Base-by-base conservation (phyloP, 1,140 invertebrate species). In the Maniola jurtina region DNA sequence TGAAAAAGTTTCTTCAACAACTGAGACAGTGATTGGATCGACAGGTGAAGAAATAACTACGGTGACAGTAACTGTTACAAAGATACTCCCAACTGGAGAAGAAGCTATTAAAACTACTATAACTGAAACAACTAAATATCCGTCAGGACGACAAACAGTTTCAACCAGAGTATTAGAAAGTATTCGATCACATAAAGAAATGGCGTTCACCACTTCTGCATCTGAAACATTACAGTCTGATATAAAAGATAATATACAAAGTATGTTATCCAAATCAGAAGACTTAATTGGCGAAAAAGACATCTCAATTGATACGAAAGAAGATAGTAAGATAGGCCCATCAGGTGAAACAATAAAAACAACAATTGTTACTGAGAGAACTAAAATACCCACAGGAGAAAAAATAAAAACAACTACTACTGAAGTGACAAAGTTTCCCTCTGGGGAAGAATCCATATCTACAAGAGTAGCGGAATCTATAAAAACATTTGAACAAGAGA, bases 381-480 rank as follows among this genome's bases (percentile, higher is more conserved):
- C 16, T 34, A 67, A 62, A 64, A 62, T 33, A 52, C 64, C 68
- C 8, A 38, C 38, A 10, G 65, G 71, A 40, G 64, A 73, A 35
- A 48, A 35, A 6, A 50, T 67, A 14, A 70, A 47, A 64, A 60
- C 36, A 14, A 73, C 68, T 35, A 56, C 50, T 15, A 73, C 68
- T 8, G 65, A 70, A 59, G 38, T 60, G 16, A 67, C 61, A 2
- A 67, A 67, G 58, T 56, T 67, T 63, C 64, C 65, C 14, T 64
- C 68, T 59, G 71, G 71, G 9, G 64, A 66, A 57, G 55, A 70
- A 66, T 59, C 57, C 16, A 70, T 59, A 36, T 67, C 67, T n/a
- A 72, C 67, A 4, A 75, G 68, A 50, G 60, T 75, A 33, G 70
- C 70, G 16, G 70, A 75, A 57, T 56, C 61, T 15, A 69, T 67